A percentile compares a stretch with the other conserved stretches of the same genome.
phyloP scores from a whole-genome alignment of 2,113 vertebrate species.

The Corvus hawaiiensis region DNA sequence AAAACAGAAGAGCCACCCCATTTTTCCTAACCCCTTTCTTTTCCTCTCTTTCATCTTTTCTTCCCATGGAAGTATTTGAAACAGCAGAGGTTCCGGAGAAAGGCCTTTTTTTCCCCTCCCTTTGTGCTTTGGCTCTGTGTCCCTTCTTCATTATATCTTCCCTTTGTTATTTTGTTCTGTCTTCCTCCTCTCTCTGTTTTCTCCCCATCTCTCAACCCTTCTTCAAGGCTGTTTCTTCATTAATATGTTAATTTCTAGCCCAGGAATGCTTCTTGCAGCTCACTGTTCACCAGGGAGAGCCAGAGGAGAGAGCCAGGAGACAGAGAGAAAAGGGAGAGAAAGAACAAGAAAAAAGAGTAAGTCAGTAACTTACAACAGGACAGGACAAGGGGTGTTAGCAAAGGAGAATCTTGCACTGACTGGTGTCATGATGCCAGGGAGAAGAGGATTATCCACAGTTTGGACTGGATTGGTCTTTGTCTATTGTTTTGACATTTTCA shows the following conservation, averaged over 20 bases:
- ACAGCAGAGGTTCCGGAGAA: not conserved
- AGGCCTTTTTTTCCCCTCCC: not conserved
- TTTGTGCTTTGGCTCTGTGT: slow-evolving; percentile 23
- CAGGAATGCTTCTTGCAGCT: slow-evolving; percentile 38
- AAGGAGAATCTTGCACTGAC: not conserved
- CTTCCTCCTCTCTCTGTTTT: not conserved
- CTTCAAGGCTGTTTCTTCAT: slow-evolving; percentile 34
- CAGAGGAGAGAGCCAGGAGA: not conserved
- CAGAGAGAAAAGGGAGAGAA: not conserved
- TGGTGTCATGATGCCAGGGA: not conserved
- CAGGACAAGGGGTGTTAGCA: not conserved
- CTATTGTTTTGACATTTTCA: not conserved
- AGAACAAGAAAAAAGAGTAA: not conserved
- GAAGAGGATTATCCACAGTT: not conserved
- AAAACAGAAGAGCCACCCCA: slow-evolving; percentile 11
- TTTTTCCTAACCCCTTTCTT: slow-evolving; percentile 11
- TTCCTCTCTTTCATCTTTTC: slow-evolving; percentile 33
- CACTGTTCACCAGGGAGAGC: slow-evolving; percentile 16
- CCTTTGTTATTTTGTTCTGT: slow-evolving; percentile 14
- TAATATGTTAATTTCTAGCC: slow-evolving; percentile 53
- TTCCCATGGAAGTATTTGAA: slow-evolving; percentile 41
- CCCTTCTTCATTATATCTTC: slow-evolving; percentile 36
- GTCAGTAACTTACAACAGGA: not conserved
- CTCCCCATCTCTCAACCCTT: slow-evolving; percentile 10
- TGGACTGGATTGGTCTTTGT: not conserved